Evolutionary conservation across 2,113 vertebrate genomes (phyloP).

Genomic region (Chaetodon trifascialis): DNA sequence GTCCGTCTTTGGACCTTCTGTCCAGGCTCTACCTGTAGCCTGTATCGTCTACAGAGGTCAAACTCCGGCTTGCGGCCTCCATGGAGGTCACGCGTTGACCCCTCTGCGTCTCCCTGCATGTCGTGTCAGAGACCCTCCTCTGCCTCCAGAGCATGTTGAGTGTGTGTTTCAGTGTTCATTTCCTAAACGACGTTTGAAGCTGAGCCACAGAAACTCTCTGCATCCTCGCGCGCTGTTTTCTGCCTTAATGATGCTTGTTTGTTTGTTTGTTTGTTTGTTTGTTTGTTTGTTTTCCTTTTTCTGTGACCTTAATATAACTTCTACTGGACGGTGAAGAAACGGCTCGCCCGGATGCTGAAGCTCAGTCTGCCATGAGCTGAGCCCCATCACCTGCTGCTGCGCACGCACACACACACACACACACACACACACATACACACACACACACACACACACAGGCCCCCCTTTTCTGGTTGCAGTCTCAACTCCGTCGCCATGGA

Average conservation of each 20-base stretch:
- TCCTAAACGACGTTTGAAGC: no score
- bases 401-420: conserved; percentile 30
- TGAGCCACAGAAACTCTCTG: no score
- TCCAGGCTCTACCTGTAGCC: no score
- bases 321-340: conserved; percentile 71
- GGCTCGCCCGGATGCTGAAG: conserved; percentile 67
- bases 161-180: no score
- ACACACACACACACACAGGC: conserved; percentile 21
- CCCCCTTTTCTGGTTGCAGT: conserved; percentile 65
- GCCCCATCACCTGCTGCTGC: conserved; percentile 76
- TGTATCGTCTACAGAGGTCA: no score
- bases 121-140: no score
- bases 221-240: conserved; percentile 11
- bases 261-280: no score
- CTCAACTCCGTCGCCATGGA: conserved; percentile 80
- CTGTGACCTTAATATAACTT: conserved; percentile 69
- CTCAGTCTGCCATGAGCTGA: conserved; percentile 56
- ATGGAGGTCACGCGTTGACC: no score
- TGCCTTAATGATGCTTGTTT: conserved; percentile 47
- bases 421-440: conserved; percentile 30
- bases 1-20: no score
- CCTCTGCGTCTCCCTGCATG: no score
- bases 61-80: no score
- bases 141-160: no score
- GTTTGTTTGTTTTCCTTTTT: background rate